Conservation (phyloP, 2,888 invertebrate species). For the Crossocerus cetratus region DNA sequence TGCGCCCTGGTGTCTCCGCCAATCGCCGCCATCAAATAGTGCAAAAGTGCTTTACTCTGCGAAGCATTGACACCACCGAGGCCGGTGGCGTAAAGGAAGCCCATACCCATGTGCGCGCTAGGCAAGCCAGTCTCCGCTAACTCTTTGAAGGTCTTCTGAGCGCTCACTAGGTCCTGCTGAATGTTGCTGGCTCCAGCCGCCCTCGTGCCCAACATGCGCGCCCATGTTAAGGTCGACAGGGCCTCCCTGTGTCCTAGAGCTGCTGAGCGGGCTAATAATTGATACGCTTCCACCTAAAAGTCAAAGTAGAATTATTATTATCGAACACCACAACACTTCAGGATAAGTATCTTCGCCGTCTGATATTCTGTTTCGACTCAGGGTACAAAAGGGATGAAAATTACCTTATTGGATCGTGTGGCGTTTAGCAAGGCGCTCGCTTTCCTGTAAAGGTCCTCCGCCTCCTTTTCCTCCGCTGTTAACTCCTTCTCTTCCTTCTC, state of each 20-base stretch:
- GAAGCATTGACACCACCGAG: slow-evolving; percentile 89
- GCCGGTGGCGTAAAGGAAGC: slow-evolving; percentile 92
- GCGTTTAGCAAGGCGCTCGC: slow-evolving; percentile 77
- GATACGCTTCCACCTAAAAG: slow-evolving; percentile 81
- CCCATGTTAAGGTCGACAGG: slow-evolving; percentile 92
- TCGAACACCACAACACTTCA: too few relatives aligned
- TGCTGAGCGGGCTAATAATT: slow-evolving; percentile 88
- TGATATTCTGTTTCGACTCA: too few relatives aligned
- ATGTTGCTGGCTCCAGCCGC: slow-evolving; percentile 60
- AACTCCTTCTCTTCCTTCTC: neutral
- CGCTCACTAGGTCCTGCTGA: slow-evolving; percentile 86
- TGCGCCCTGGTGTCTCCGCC: slow-evolving; percentile 96
- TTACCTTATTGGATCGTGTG: slow-evolving; percentile 83
- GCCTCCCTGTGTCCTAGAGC: slow-evolving; percentile 89
- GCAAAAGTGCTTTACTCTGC: slow-evolving; percentile 91
- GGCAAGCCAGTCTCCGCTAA: slow-evolving; percentile 88
- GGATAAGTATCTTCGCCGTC: too few relatives aligned
- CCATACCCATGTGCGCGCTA: slow-evolving; percentile 94
- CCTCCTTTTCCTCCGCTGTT: neutral
- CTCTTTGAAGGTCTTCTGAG: slow-evolving; percentile 86
- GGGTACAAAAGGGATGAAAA: too few relatives aligned
- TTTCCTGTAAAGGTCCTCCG: neutral
- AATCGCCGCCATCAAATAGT: slow-evolving; percentile 94
- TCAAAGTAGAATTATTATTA: neutral
- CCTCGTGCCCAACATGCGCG: slow-evolving; percentile 87